Base-by-base conservation (phyloP, 2,113 vertebrate species). In the Mormyrus iriodes region DNA sequence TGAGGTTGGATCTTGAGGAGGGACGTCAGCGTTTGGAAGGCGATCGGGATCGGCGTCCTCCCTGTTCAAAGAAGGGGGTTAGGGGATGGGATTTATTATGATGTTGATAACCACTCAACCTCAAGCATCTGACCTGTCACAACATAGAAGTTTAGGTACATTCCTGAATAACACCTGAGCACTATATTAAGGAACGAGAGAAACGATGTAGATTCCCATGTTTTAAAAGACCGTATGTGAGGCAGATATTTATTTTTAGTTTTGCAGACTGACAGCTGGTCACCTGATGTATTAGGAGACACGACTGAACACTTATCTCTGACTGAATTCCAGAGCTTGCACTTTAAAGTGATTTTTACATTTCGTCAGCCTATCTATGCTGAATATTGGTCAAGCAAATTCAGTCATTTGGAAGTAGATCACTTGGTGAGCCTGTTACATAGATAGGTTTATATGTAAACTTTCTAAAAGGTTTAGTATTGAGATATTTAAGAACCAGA, bases 1-100 rank as follows among this genome's bases (percentile, higher is more conserved):
- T 58, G 55, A 87, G 17, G 39, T 5, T 53, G 86, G 86, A 87
- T n/a, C 53, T 19, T 51, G 21, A 65, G 52, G 86, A 65, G 86
- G 86, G 86, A 46, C 53, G 2, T 87, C 55, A 87, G 55, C 86
- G 86, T 87, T 87, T 87, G 86, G 86, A 87, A 46, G 86, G 86
- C 19, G 86, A 87, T 27, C 86, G 52, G 42, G 86, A 87, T 46
- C 86, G 86, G 86, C 86, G 31, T 65, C 55, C 86, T 39, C 85
- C 85, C 85, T 86, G 51, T 42, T 31, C 35, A 87, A 65, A 58
- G 44, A 44, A 84, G 19, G 24, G 9, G 82, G 46, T 35, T 39
- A 13, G 49, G n/a, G 49, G n/a, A 13, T 27, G 24, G 27, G 55
- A 0, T 61, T 86, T 53, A 55, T 44, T 58, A 53, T 12, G 19